These are phyloP conservation scores for Elanoides forficatus DNA, from an alignment of 2,113 vertebrate species.

Conservation along the genomic window DNA sequence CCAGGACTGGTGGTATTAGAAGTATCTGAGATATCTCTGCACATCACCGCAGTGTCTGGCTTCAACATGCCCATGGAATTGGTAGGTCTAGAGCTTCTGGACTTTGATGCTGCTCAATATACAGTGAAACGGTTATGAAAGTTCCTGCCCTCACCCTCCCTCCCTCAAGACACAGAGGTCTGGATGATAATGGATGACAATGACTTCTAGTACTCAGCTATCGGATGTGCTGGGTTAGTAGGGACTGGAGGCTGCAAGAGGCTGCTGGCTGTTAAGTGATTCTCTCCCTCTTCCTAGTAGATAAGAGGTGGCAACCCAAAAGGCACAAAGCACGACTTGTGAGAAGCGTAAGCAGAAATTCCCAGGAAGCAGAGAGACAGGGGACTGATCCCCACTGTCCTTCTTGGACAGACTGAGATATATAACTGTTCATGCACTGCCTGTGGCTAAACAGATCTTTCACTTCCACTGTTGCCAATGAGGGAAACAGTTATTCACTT, in stretches of 20 bases:
- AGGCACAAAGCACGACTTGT: accelerated
- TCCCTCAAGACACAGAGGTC: background rate
- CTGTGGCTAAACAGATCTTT: background rate
- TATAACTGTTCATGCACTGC: background rate
- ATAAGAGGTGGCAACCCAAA: background rate
- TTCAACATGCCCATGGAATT: background rate
- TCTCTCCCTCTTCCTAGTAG: accelerated
- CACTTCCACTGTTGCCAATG: background rate
- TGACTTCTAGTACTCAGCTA: background rate
- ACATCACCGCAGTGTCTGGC: background rate
- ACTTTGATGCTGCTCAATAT: background rate
- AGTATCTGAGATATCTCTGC: background rate
- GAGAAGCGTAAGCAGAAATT: background rate
- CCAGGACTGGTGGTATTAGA: background rate
- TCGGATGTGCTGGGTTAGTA: background rate
- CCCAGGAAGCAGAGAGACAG: background rate
- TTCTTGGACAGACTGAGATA: background rate
- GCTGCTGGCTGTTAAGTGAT: background rate
- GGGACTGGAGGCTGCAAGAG: background rate
- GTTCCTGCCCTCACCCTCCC: background rate
- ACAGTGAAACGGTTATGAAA: background rate
- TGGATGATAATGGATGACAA: background rate
- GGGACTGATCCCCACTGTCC: background rate
- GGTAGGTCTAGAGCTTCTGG: background rate
- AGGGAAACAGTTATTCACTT: background rate